Percentiles rank a stretch among this genome's conserved stretches.
phyloP scores from a whole-genome alignment of 30 jellyfish, hydroid and myxozoan species.

The Aurelia sp. region DNA sequence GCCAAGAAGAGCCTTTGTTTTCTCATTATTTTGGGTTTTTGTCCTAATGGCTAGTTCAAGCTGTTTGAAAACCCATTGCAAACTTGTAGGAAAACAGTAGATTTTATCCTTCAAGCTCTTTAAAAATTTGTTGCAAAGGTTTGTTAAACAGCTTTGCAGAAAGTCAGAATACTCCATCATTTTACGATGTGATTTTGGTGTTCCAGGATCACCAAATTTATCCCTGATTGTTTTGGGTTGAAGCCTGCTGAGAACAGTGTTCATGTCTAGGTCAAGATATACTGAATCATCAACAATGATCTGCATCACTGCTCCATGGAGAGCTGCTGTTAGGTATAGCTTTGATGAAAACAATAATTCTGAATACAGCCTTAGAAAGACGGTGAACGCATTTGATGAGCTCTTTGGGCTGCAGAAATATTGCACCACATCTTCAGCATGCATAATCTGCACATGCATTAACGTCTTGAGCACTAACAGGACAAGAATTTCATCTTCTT shows the following conservation, averaged over 20 bases:
- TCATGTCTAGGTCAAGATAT: constrained; percentile 79
- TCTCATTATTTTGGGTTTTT: constrained; percentile 60
- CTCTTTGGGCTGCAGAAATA: constrained; percentile 90
- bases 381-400: constrained; percentile 71
- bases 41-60: constrained; percentile 38
- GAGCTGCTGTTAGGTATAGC: constrained; percentile 95
- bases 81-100: constrained; percentile 88
- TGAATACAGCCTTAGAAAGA: constrained; percentile 73
- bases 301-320: constrained; percentile 96
- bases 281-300: constrained; percentile 89
- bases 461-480: constrained; percentile 63
- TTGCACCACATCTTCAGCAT: constrained; percentile 65
- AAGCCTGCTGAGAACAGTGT: constrained; percentile 71
- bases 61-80: constrained; percentile 84
- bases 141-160: constrained; percentile 53
- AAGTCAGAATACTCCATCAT: constrained; percentile 70
- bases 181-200: constrained; percentile 73
- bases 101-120: constrained; percentile 83
- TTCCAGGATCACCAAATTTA: constrained; percentile 95
- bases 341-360: constrained; percentile 85
- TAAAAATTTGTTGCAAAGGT: constrained; percentile 76
- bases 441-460: constrained; percentile 71
- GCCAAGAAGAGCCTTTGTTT: constrained; percentile 88
- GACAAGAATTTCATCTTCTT: constrained; percentile 80
- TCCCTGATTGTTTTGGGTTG: constrained; percentile 82